Conservation (phyloP, 2,797 vertebrate genomes). For the Etheostoma perlongum region DNA sequence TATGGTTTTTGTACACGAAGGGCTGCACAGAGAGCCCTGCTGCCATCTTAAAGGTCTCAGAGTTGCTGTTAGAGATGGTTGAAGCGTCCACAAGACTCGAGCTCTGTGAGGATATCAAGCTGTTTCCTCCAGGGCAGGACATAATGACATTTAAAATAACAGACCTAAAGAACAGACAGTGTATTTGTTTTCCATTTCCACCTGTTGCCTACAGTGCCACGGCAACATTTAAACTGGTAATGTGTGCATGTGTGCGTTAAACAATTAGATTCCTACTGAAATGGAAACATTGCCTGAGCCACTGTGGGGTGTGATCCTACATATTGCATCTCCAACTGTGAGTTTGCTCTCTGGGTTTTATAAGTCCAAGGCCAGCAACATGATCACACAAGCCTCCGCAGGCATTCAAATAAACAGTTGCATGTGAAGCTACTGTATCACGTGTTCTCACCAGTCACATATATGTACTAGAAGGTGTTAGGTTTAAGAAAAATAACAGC, state of each 20-base stretch:
- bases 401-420: slow-evolving; percentile 44
- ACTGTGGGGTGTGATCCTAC: slow-evolving; percentile 14
- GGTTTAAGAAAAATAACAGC: neutral
- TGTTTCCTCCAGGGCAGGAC: slow-evolving; percentile 39
- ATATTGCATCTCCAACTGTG: slow-evolving; percentile 26
- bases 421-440: slow-evolving; percentile 35
- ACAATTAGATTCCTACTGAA: slow-evolving; percentile 40
- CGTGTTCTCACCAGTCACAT: slow-evolving; percentile 12
- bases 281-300: slow-evolving; percentile 33
- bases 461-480: slow-evolving; percentile 7
- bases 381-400: slow-evolving; percentile 49
- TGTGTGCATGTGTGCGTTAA: slow-evolving; percentile 17
- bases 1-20: slow-evolving; percentile 56
- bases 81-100: slow-evolving; percentile 3
- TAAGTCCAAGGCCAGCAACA: slow-evolving; percentile 58
- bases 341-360: slow-evolving; percentile 44
- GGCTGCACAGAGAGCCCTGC: slow-evolving; percentile 33
- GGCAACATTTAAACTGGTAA: slow-evolving; percentile 59
- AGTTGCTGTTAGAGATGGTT: slow-evolving; percentile 30
- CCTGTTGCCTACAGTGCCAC: slow-evolving; percentile 26
- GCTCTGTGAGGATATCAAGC: slow-evolving; percentile 19
- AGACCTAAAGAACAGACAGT: slow-evolving; percentile 44
- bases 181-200: slow-evolving; percentile 51
- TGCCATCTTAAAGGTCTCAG: slow-evolving; percentile 45
- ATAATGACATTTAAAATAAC: slow-evolving; percentile 66